A percentile compares a stretch with the other conserved stretches of the same genome.
phyloP scores from a whole-genome alignment of 1,140 invertebrate genomes.

The Episyrphus balteatus region DNA sequence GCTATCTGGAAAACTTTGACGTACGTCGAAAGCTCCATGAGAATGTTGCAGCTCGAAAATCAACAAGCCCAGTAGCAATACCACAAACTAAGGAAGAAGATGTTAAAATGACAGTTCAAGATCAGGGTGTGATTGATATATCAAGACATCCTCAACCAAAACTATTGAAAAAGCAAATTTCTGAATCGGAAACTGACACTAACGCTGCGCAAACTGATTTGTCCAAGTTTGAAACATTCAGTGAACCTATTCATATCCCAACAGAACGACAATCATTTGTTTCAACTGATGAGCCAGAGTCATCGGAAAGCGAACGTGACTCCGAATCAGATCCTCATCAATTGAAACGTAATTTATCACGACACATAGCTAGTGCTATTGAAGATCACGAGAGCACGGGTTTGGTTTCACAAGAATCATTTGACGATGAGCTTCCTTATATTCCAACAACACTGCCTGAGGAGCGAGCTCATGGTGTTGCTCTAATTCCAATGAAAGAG shows the following conservation, averaged over 20 bases:
- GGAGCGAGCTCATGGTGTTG: conserved; percentile 67
- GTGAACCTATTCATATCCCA: conserved; percentile 3
- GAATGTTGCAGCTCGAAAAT: conserved; percentile 21
- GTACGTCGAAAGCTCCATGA: conserved; percentile 32
- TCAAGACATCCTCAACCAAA: no score
- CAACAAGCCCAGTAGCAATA: conserved; percentile 16
- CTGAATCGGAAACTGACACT: background rate
- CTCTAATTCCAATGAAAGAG: conserved; percentile 69
- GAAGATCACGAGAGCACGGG: conserved; percentile 58
- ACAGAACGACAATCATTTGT: conserved; percentile 13
- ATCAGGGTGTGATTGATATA: no score
- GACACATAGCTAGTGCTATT: conserved; percentile 35
- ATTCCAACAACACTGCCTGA: conserved; percentile 73
- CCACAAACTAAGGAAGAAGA: background rate
- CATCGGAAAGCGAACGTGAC: conserved; percentile 68
- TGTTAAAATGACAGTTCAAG: no score
- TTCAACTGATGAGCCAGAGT: conserved; percentile 47
- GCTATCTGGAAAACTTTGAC: conserved; percentile 33
- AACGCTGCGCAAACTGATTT: background rate
- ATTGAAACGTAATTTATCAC: conserved; percentile 19
- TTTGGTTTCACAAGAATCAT: conserved; percentile 68
- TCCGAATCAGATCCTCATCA: conserved; percentile 42
- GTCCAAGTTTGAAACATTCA: background rate
- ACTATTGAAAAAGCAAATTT: background rate
- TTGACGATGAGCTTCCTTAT: conserved; percentile 78